Base-by-base conservation (phyloP, 1,140 invertebrate species). In the Aphelenchoides avenae region DNA sequence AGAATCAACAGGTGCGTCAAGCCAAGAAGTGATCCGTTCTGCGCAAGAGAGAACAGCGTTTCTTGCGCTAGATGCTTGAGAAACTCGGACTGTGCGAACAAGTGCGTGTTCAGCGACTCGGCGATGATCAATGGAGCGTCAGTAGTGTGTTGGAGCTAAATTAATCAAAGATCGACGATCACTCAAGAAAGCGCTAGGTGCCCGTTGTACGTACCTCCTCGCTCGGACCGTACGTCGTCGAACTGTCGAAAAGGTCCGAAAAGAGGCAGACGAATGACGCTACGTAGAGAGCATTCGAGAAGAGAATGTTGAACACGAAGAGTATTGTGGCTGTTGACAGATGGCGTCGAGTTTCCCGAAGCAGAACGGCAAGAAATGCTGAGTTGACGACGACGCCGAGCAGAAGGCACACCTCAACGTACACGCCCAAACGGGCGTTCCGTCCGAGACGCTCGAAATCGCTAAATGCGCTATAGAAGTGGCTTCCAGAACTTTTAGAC, bases 271-370 rank as follows among this genome's bases (percentile, higher is more conserved):
- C 36, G 52, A 75, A 75, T 2, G 74, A 77, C 18, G 70, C 61
- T 15, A 75, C 59, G 41, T 74, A 75, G 5, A 78, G 58, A 33
- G 59, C 51, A 48, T 75, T 75, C 6, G 75, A 78, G 24, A 77
- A 76, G 15, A 75, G 41, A 39, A 75, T 75, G 43, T 75, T 75
- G 39, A 76, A 70, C 24, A 75, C 68, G 46, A 75, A 75, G 4
- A 75, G 57, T 44, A 75, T 65, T 13, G 75, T 77, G 3, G 73
- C 72, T 18, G 75, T 77, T 5, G 72, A 75, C 20, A 75, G 56
- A 6, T 76, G 41, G 13, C 60, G 46, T 15, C 59, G 47, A 5
- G 75, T 75, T 57, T 75, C 71, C 24, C 48, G 36, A 9, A 71
- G 46, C 15, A 75, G 40, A 15, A 56, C 46, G n/a, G 67, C 63